Percentiles rank a stretch among this genome's conserved stretches.
These are phyloP conservation scores for Festucalex cinctus DNA, from an alignment of 2,113 vertebrate species.

Conservation along the genomic window DNA sequence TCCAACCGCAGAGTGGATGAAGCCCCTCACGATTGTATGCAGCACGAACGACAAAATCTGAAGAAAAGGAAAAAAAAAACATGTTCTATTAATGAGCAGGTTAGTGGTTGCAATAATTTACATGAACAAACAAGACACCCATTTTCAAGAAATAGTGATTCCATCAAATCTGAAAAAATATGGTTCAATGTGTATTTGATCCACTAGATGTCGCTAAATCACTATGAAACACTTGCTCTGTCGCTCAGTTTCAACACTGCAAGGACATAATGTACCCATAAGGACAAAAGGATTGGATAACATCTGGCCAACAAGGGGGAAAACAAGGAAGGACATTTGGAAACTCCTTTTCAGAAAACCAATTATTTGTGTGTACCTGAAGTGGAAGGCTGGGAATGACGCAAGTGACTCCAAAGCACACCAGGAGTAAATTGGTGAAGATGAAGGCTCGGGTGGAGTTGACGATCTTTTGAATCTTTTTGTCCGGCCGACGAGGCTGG, in stretches of 20 bases:
- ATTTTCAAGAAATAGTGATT: conserved; percentile 21
- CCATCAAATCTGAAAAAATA: background rate
- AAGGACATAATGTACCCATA: no score
- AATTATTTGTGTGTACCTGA: conserved; percentile 73
- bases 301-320: background rate
- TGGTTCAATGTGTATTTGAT: conserved; percentile 3
- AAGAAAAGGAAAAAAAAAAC: conserved; percentile 5
- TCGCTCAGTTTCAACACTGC: conserved; percentile 8
- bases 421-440: conserved; percentile 93
- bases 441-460: conserved; percentile 90
- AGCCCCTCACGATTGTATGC: conserved; percentile 94
- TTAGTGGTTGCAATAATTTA: background rate
- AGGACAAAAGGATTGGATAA: background rate
- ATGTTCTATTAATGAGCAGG: background rate
- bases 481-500: conserved; percentile 80
- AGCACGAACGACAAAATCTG: conserved; percentile 95
- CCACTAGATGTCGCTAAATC: conserved; percentile 52
- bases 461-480: conserved; percentile 88
- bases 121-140: background rate
- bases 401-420: conserved; percentile 89
- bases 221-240: conserved; percentile 48
- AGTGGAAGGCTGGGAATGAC: conserved; percentile 83
- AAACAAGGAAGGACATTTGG: background rate
- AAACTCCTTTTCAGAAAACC: background rate
- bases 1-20: conserved; percentile 94